Base-by-base conservation (phyloP, 2,888 invertebrate genomes). In the Meteorus colon region DNA sequence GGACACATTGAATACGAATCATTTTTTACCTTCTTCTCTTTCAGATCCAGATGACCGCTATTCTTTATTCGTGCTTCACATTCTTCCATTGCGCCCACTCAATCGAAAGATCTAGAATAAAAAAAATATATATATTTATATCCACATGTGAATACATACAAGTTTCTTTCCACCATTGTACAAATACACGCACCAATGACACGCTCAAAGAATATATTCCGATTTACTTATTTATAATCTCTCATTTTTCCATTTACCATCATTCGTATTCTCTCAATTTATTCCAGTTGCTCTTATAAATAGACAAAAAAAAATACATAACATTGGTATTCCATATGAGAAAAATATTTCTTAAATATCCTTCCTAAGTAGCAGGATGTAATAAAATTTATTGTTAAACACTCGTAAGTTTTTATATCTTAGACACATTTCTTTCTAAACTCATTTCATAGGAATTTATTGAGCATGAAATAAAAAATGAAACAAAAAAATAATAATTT, bases 11-110 rank as follows among this genome's bases (percentile, higher is more conserved):
- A 55, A 41, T 45, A 41, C 19, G 27, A 5, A 37, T 66, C 6
- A 34, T 37, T 66, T 75, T 74, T 63, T 75, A 68, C 65, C 16
- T 34, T 69, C 71, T 48, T 41, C 73, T 65, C 65, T 67, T 70
- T 48, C 75, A 27, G 41, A 41, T 45, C 41, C 66, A 66, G 41
- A 66, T 41, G 66, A 66, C 66, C 66, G 27, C 41, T n/a, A 41
- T 66, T 66, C 41, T 65, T 37, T 65, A 66, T 66, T 24, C 66
- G 24, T 66, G 12, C 63, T 65, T 62, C 16, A 41, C 16, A 24
- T 41, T 41, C 45, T 16, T 66, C 19, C 24, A 41, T 41, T 41
- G 41, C 12, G 45, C 45, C 2, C 14, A 14, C 27, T 24, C 41
- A 41, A 41, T 45, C 14, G 14, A 41, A 41, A 27, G 24, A 66